Conservation (phyloP, 2,888 invertebrate species). For the Neoascia interrupta region DNA sequence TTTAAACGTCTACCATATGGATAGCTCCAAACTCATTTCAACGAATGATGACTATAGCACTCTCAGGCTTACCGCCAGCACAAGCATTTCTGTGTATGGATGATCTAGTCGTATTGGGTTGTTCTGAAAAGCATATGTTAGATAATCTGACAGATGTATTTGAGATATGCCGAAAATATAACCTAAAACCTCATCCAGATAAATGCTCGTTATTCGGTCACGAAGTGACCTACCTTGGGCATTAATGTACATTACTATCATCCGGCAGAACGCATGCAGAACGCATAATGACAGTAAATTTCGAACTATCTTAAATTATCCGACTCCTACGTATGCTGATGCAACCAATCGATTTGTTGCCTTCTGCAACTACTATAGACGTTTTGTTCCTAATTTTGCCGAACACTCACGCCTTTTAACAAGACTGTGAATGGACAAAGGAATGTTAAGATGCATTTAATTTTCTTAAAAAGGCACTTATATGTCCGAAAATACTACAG, state of each 20-base stretch:
- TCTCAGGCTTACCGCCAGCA: constrained; percentile 63
- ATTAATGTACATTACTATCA: constrained; percentile 42
- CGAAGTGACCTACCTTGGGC: constrained; percentile 55
- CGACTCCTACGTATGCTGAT: constrained; percentile 24
- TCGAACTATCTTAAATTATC: constrained; percentile 7
- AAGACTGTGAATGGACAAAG: not conserved
- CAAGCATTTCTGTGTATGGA: constrained; percentile 70
- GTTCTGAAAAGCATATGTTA: constrained; percentile 50
- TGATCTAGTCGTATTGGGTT: constrained; percentile 69
- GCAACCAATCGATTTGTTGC: constrained; percentile 27
- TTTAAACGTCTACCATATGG: constrained; percentile 70
- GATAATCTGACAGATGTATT: constrained; percentile 14
- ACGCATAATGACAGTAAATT: not conserved
- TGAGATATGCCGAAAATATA: not conserved
- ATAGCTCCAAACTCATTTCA: constrained; percentile 64
- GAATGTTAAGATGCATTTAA: constrained; percentile 22
- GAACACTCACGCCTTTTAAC: not conserved
- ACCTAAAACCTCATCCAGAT: constrained; percentile 5
- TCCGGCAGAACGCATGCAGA: constrained; percentile 1
- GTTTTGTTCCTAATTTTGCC: constrained; percentile 45
- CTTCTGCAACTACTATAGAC: constrained; percentile 43
- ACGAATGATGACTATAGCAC: constrained; percentile 70
- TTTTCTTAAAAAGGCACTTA: constrained; percentile 9
- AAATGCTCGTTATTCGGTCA: constrained; percentile 39
- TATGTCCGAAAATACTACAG: constrained; percentile 15